These are phyloP conservation scores for Papilio helenus DNA, from an alignment of 1,140 invertebrate genomes.

Conservation along the genomic window DNA sequence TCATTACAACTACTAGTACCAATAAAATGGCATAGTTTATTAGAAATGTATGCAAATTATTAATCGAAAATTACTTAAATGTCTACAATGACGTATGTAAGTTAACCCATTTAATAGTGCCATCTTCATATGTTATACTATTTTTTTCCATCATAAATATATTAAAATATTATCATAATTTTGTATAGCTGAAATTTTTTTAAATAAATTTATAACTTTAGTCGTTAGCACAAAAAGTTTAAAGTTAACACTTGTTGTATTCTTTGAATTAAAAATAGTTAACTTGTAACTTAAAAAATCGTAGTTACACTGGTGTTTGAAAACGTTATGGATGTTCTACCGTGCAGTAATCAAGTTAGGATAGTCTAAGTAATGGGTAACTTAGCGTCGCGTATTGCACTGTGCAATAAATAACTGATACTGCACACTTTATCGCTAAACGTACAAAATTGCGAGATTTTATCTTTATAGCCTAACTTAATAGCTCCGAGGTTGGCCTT, in stretches of 20 bases:
- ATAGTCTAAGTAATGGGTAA: conserved; percentile 21
- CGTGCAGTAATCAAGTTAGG: conserved; percentile 7
- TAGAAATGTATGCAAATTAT: conserved; percentile 18
- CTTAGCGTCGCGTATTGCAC: conserved; percentile 8
- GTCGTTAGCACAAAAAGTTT: too few species aligned
- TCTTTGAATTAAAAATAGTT: too few species aligned
- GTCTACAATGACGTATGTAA: neutral
- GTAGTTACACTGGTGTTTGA: neutral
- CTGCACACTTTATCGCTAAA: conserved; percentile 17
- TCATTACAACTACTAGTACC: conserved; percentile 5
- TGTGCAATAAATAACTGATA: conserved; percentile 20
- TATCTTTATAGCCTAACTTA: conserved; percentile 36
- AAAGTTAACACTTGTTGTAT: too few species aligned
- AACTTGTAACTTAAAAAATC: neutral
- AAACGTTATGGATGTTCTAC: neutral
- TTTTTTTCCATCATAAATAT: neutral
- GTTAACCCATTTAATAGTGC: neutral
- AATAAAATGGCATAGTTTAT: conserved; percentile 27
- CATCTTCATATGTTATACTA: neutral
- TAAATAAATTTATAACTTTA: too few species aligned
- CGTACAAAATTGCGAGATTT: conserved; percentile 35
- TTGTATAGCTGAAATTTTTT: too few species aligned
- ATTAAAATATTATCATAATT: too few species aligned
- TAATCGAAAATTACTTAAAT: conserved; percentile 2
- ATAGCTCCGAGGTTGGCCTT: conserved; percentile 24